Percentiles rank a stretch among this genome's conserved stretches.
Evolutionary conservation across 2,797 vertebrate species (phyloP).

Genomic region (Gadopsis bispinosus): DNA sequence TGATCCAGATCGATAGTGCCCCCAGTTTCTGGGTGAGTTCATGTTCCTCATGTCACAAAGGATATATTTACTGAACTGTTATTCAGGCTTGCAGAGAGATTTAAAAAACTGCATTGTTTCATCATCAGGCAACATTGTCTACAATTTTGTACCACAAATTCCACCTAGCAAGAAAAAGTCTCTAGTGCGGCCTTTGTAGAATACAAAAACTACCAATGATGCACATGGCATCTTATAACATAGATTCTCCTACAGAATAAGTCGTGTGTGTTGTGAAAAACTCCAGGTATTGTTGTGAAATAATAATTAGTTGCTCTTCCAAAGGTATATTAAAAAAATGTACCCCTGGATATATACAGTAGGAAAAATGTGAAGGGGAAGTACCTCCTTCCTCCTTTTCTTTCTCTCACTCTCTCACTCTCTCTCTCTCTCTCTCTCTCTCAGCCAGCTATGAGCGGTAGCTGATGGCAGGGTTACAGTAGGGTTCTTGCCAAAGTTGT

Average conservation of each 20-base stretch:
- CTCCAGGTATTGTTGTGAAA: neutral
- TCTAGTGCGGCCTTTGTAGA: neutral
- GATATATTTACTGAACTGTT: neutral
- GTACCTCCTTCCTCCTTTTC: neutral
- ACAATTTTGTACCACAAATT: neutral
- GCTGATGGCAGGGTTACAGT: conserved; percentile 72
- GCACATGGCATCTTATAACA: too few relatives aligned
- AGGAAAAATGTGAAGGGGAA: too few relatives aligned
- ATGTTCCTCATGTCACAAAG: neutral
- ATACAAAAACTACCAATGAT: neutral
- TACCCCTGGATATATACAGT: too few relatives aligned
- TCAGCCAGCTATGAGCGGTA: conserved; percentile 42
- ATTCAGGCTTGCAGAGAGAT: neutral
- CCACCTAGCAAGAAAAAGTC: neutral
- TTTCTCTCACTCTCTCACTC: neutral
- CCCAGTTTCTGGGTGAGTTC: neutral
- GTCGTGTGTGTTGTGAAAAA: neutral
- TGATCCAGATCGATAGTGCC: neutral
- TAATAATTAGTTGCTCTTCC: neutral
- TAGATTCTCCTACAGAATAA: neutral
- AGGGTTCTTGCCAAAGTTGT: conserved; percentile 67
- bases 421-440: conserved; percentile 16
- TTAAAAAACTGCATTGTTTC: neutral
- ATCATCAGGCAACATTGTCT: neutral
- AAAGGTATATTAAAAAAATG: neutral